Conservation (phyloP, 2,888 invertebrate genomes). For the Lithosia quadra region DNA sequence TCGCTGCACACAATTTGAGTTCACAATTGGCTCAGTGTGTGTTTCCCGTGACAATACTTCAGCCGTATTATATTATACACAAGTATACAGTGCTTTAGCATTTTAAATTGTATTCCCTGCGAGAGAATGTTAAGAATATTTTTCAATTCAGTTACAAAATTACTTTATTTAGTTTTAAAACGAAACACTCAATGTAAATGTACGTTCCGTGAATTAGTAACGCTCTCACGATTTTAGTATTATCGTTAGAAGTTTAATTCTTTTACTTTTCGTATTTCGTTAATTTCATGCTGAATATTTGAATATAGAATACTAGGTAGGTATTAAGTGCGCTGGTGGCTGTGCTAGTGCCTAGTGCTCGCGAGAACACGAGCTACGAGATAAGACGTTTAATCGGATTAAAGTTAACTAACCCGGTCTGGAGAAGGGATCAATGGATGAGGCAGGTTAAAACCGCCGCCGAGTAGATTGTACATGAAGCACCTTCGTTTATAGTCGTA, state of each 20-base stretch:
- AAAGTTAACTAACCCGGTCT: slow-evolving; percentile 8
- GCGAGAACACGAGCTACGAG: slow-evolving; percentile 2
- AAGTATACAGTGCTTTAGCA: slow-evolving; percentile 6
- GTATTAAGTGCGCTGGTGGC: not conserved
- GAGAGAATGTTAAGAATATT: slow-evolving; percentile 18
- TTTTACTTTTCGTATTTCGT: slow-evolving; percentile 12
- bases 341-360: not conserved
- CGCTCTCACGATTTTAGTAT: slow-evolving; percentile 33
- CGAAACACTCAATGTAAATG: slow-evolving; percentile 30
- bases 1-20: slow-evolving; percentile 10
- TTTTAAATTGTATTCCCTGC: slow-evolving; percentile 12
- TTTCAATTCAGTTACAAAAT: slow-evolving; percentile 12
- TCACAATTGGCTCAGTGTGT: slow-evolving; percentile 8
- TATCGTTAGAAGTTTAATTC: slow-evolving; percentile 15
- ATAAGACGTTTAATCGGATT: slow-evolving; percentile 20
- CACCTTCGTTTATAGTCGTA: not conserved
- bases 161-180: slow-evolving; percentile 18
- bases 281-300: slow-evolving; percentile 19
- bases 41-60: slow-evolving; percentile 12
- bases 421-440: slow-evolving; percentile 9
- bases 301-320: not conserved
- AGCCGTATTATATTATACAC: not conserved
- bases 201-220: slow-evolving; percentile 19
- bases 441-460: slow-evolving; percentile 6
- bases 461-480: slow-evolving; percentile 6